phyloP scores from a whole-genome alignment of 2,888 invertebrate genomes.

The Thera obeliscata region DNA sequence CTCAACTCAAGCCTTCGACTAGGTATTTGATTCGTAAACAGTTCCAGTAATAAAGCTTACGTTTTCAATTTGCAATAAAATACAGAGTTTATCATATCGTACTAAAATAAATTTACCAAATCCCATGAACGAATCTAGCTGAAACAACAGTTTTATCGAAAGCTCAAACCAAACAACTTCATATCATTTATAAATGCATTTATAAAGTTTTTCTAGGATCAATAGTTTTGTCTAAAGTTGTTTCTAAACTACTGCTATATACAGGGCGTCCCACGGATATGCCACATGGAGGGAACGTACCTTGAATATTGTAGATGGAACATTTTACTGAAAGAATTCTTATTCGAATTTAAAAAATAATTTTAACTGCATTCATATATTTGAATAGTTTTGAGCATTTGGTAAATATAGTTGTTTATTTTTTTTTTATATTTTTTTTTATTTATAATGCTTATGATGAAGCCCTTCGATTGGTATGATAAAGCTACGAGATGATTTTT shows the following conservation, averaged over 20 bases:
- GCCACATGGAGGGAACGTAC: no score
- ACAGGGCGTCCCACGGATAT: no score
- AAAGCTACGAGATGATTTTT: no score
- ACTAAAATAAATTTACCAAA: not conserved
- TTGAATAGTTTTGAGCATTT: no score
- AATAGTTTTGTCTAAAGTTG: slow-evolving; percentile 7
- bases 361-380: no score
- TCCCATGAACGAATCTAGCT: not conserved
- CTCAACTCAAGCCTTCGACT: slow-evolving; percentile 47
- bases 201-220: not conserved
- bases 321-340: no score
- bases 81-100: slow-evolving; percentile 41
- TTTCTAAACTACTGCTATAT: not conserved
- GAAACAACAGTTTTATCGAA: not conserved
- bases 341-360: no score
- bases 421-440: no score
- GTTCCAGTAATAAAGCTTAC: slow-evolving; percentile 38
- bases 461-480: no score
- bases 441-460: no score
- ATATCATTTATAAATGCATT: not conserved
- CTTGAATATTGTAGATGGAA: no score
- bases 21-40: slow-evolving; percentile 45
- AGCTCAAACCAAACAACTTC: not conserved
- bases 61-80: slow-evolving; percentile 48
- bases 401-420: no score